A percentile compares a stretch with the other conserved stretches of the same genome.
Conservation (phyloP, 2,888 invertebrate genomes). For the Phoenoteleia sp. region DNA sequence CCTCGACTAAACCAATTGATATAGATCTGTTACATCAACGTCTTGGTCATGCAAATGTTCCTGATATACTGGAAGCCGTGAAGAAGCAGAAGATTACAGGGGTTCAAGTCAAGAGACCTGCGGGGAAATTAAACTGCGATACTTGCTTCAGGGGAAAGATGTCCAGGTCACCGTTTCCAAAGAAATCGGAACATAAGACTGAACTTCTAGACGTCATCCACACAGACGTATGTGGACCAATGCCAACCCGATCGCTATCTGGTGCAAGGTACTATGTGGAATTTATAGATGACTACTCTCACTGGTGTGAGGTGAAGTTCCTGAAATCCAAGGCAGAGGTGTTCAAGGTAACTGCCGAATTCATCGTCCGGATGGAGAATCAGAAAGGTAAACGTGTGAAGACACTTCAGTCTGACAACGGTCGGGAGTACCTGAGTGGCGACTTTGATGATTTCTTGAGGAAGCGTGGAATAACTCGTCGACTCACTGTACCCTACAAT, state of each 20-base stretch:
- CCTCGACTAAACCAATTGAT: not conserved
- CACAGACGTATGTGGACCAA: slow-evolving; percentile 73
- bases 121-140: not conserved
- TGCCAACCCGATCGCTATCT: slow-evolving; percentile 47
- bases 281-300: slow-evolving; percentile 73
- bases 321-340: not conserved
- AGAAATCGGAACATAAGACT: not conserved
- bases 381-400: not conserved
- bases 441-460: slow-evolving; percentile 26
- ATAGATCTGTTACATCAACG: slow-evolving; percentile 19
- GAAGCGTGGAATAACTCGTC: slow-evolving; percentile 16
- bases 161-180: slow-evolving; percentile 2
- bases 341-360: not conserved
- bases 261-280: slow-evolving; percentile 66
- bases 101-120: not conserved
- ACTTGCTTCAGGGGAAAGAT: slow-evolving; percentile 4
- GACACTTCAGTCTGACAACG: slow-evolving; percentile 7
- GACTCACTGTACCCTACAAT: slow-evolving; percentile 24
- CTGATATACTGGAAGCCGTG: slow-evolving; percentile 12
- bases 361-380: not conserved
- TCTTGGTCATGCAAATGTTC: slow-evolving; percentile 39
- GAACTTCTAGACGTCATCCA: slow-evolving; percentile 64
- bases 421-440: slow-evolving; percentile 11
- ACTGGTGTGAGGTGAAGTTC: slow-evolving; percentile 50
- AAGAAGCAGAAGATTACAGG: not conserved